Percentiles rank a stretch among this genome's conserved stretches.
Conservation (phyloP, 2,113 vertebrate species). For the Cisticola juncidis region DNA sequence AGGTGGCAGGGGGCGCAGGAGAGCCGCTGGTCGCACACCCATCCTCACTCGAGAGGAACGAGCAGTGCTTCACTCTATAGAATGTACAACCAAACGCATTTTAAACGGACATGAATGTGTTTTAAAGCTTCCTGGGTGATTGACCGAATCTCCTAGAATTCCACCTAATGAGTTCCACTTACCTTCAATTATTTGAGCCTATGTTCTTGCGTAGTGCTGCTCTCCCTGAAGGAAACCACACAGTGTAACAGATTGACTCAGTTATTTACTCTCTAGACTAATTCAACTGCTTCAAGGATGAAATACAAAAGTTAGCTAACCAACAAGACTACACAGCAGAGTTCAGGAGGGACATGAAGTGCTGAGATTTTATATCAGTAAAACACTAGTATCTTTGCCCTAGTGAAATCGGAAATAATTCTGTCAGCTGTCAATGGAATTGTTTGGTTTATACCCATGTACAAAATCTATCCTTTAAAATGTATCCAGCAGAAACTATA, state of each 20-base stretch:
- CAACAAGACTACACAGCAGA: not conserved
- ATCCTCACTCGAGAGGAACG: not conserved
- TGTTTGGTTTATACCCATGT: not conserved
- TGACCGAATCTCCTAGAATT: not conserved
- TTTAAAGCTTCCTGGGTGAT: not conserved
- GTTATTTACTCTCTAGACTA: not conserved
- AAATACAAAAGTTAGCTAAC: not conserved
- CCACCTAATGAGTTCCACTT: not conserved
- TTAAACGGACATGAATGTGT: not conserved
- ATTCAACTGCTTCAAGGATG: not conserved
- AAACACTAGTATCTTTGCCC: not conserved
- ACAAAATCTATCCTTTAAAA: not conserved
- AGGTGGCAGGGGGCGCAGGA: conserved; percentile 47
- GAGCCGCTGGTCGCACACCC: not conserved
- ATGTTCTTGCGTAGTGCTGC: not conserved
- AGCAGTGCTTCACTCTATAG: not conserved
- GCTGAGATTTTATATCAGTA: not conserved
- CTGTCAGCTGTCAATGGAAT: not conserved
- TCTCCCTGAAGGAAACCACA: not conserved
- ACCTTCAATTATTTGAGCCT: not conserved
- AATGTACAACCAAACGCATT: not conserved
- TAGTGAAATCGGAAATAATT: not conserved
- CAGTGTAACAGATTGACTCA: not conserved
- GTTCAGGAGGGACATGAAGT: not conserved
- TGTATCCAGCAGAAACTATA: not conserved